These are phyloP conservation scores for Seira musarum DNA, from an alignment of 2,888 invertebrate species.

Conservation along the genomic window DNA sequence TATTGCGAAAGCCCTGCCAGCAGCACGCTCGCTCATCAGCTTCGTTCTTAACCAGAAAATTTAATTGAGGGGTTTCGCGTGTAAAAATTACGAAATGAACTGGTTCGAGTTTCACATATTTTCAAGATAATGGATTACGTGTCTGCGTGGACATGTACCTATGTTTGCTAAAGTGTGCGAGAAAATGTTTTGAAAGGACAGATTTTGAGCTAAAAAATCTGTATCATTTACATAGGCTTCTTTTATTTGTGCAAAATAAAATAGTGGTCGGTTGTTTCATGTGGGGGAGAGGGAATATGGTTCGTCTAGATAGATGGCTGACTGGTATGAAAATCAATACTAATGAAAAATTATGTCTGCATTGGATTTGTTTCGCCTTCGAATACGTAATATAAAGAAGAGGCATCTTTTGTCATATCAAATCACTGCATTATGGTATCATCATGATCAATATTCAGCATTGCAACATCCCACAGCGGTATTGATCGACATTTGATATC, in stretches of 20 bases:
- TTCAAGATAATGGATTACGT: not conserved
- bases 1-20: too few relatives aligned
- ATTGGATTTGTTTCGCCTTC: too few relatives aligned
- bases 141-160: not conserved
- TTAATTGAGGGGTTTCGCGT: not conserved
- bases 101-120: not conserved
- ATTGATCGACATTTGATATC: too few relatives aligned
- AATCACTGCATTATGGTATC: slow-evolving; percentile 10
- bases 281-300: too few relatives aligned
- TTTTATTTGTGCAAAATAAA: too few relatives aligned
- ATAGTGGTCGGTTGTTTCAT: too few relatives aligned
- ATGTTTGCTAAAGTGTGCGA: too few relatives aligned
- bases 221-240: too few relatives aligned
- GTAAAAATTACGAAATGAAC: not conserved
- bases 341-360: not conserved
- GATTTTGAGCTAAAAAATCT: too few relatives aligned
- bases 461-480: slow-evolving; percentile 17
- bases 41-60: not conserved
- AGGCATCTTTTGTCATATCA: not conserved
- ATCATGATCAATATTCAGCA: slow-evolving; percentile 25
- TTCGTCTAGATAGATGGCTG: too few relatives aligned
- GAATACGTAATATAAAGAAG: too few relatives aligned
- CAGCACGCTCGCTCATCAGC: not conserved
- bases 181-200: too few relatives aligned
- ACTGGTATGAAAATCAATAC: not conserved